Conservation (phyloP, 2,797 vertebrate genomes). For the Choloepus didactylus region DNA sequence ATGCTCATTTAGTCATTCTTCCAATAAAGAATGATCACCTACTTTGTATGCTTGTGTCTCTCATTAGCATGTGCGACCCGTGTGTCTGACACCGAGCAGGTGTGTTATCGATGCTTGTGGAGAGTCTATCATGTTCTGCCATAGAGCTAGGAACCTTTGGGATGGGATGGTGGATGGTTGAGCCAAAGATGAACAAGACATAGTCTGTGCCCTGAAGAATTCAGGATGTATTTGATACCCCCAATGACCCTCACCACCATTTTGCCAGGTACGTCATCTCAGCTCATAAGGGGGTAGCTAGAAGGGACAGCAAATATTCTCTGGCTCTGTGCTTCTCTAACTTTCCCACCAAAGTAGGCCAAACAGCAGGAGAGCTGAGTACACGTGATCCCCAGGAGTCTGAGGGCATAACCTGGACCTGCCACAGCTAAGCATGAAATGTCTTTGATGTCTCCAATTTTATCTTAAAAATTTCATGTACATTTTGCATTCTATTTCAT, state of each 20-base stretch:
- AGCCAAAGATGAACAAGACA: background rate
- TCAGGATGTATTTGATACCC: accelerated
- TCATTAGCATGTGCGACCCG: background rate
- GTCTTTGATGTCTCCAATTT: constrained; percentile 67
- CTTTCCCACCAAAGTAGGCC: constrained; percentile 25
- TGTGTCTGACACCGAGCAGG: background rate
- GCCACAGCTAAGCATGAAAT: background rate
- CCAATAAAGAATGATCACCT: background rate
- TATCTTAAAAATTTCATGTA: constrained; percentile 74
- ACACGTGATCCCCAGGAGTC: background rate
- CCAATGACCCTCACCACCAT: background rate
- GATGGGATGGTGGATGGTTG: accelerated
- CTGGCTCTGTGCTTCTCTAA: background rate
- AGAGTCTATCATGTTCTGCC: accelerated
- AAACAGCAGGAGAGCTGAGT: background rate
- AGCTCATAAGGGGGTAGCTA: background rate
- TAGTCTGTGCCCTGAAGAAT: background rate
- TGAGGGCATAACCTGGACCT: constrained; percentile 43
- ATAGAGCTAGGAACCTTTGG: too few relatives aligned
- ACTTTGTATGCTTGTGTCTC: background rate
- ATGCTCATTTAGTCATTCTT: background rate
- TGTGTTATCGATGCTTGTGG: background rate
- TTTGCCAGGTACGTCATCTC: background rate
- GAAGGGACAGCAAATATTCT: background rate
- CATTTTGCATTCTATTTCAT: constrained; percentile 70